These are phyloP conservation scores for Sepioteuthis lessoniana DNA, from an alignment of 2,888 invertebrate species.

Conservation along the genomic window DNA sequence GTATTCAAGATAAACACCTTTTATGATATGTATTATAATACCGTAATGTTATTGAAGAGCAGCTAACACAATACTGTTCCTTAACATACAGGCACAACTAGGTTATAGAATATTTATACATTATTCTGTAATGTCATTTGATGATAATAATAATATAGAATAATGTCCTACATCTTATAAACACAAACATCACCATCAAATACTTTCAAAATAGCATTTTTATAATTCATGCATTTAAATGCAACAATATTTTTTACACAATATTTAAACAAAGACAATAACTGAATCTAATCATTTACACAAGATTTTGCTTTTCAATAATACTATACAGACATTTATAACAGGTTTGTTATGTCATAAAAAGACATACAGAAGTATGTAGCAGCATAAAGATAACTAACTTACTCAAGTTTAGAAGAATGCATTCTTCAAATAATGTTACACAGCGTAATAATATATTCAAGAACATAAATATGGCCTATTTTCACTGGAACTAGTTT, in stretches of 20 bases:
- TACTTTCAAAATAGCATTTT: not conserved
- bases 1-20: not conserved
- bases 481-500: too few species aligned
- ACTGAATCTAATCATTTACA: not conserved
- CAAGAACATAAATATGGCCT: too few species aligned
- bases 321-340: too few species aligned
- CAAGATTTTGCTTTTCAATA: too few species aligned
- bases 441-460: too few species aligned
- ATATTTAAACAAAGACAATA: not conserved
- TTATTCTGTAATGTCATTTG: not conserved
- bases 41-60: not conserved
- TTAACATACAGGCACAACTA: not conserved
- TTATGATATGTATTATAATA: constrained; percentile 25
- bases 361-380: too few species aligned
- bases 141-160: not conserved
- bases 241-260: not conserved
- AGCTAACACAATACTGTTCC: not conserved
- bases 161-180: not conserved
- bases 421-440: too few species aligned
- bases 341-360: too few species aligned
- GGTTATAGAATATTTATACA: not conserved
- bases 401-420: too few species aligned
- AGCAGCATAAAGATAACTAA: too few species aligned
- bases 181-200: not conserved
- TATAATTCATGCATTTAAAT: not conserved